Percentiles rank a stretch among this genome's conserved stretches.
phyloP scores from a whole-genome alignment of 2,113 vertebrate genomes.

The Melanostigma gelatinosum region DNA sequence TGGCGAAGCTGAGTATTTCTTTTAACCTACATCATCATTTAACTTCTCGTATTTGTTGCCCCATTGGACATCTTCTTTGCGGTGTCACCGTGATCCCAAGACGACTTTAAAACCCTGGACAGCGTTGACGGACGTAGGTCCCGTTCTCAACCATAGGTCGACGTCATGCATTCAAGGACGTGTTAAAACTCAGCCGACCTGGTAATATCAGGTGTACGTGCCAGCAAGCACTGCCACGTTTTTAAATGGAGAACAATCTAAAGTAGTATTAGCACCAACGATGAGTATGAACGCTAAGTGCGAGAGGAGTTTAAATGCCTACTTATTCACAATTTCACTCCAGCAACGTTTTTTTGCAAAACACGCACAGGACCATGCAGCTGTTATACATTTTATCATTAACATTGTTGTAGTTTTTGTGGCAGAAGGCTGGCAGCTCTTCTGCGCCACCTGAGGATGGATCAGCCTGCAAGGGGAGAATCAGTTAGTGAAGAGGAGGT shows the following conservation, averaged over 20 bases:
- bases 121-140: background rate
- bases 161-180: background rate
- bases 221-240: too few relatives aligned
- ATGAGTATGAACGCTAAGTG: background rate
- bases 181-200: too few relatives aligned
- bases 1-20: too few relatives aligned
- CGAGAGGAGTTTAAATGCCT: background rate
- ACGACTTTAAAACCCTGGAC: background rate
- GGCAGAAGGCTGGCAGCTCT: constrained; percentile 8
- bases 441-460: constrained; percentile 61
- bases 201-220: too few relatives aligned
- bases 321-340: background rate
- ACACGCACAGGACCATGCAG: constrained; percentile 7
- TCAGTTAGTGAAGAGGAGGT: constrained; percentile 55
- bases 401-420: constrained; percentile 6
- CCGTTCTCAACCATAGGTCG: background rate
- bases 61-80: too few relatives aligned
- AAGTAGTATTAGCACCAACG: too few relatives aligned
- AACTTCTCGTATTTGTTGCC: too few relatives aligned
- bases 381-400: background rate
- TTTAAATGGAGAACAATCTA: too few relatives aligned
- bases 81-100: too few relatives aligned
- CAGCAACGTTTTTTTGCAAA: background rate
- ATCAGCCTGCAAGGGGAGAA: constrained; percentile 68
- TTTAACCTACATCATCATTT: too few relatives aligned